phyloP scores from a whole-genome alignment of 2,888 invertebrate species.

The Limnephilus marmoratus region DNA sequence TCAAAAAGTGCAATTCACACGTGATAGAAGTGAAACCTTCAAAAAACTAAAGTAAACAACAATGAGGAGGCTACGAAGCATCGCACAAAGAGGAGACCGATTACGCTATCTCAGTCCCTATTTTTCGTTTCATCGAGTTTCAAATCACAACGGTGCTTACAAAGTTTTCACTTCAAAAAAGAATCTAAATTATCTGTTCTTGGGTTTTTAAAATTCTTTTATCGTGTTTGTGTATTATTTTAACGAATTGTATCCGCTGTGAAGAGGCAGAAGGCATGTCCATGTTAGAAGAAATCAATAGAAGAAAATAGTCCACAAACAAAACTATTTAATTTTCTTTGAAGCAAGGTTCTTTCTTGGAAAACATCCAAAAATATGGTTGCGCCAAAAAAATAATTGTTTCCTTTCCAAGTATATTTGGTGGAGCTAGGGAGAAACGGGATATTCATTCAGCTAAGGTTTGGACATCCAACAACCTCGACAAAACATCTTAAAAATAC shows the following conservation, averaged over 20 bases:
- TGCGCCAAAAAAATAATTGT: slow-evolving; percentile 25
- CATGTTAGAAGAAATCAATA: not conserved
- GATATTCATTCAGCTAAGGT: not conserved
- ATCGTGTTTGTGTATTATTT: no score
- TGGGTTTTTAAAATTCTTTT: no score
- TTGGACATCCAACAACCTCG: not conserved
- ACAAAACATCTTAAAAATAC: not conserved
- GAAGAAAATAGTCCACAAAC: not conserved
- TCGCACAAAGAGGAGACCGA: no score
- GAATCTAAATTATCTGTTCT: no score
- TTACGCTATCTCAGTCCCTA: no score
- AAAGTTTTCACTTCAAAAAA: no score
- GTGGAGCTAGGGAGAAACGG: not conserved
- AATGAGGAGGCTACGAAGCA: no score
- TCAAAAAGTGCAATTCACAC: no score
- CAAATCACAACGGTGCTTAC: no score
- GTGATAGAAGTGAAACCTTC: no score
- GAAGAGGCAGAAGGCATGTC: not conserved
- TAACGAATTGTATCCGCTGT: not conserved
- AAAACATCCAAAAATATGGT: slow-evolving; percentile 20
- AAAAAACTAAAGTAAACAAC: no score
- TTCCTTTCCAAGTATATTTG: slow-evolving; percentile 18
- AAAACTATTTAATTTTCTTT: not conserved
- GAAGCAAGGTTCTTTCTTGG: slow-evolving; percentile 7
- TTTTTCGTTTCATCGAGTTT: no score